Conservation (phyloP, 2,113 vertebrate genomes). For the Xerus inauris region DNA sequence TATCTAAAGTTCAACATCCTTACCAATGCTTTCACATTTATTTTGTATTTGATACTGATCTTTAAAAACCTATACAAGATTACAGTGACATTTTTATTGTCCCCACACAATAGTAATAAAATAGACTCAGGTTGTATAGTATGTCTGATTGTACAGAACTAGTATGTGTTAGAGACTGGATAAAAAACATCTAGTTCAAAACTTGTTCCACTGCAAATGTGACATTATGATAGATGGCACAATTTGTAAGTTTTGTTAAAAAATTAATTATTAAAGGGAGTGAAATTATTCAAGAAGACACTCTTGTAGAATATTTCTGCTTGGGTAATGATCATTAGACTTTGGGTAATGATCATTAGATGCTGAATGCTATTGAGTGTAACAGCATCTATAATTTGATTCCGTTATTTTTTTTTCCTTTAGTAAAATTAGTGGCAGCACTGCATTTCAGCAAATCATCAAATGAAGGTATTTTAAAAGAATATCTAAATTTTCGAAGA, state of each 20-base stretch:
- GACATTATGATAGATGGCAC: not conserved
- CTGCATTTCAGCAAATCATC: not conserved
- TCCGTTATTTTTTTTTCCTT: not conserved
- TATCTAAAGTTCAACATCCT: not conserved
- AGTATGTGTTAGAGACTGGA: not conserved
- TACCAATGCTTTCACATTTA: not conserved
- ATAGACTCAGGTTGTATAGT: not conserved
- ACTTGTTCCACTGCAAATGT: not conserved
- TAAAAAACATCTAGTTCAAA: not conserved
- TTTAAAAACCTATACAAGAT: not conserved
- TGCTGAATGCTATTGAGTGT: not conserved
- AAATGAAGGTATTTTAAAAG: not conserved
- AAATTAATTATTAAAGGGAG: not conserved
- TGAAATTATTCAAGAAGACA: not conserved
- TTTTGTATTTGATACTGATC: slow-evolving; percentile 9
- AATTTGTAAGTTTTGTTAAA: not conserved
- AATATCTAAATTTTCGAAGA: not conserved
- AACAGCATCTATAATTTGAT: not conserved
- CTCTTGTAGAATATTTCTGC: not conserved
- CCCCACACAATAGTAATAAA: not conserved
- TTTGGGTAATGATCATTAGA: not conserved
- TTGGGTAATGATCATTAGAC: not conserved
- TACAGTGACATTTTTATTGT: not conserved
- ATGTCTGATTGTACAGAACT: not conserved
- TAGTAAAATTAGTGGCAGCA: not conserved